A percentile compares a stretch with the other conserved stretches of the same genome.
Conservation (phyloP, 2,888 invertebrate genomes). For the Sturmia bella region DNA sequence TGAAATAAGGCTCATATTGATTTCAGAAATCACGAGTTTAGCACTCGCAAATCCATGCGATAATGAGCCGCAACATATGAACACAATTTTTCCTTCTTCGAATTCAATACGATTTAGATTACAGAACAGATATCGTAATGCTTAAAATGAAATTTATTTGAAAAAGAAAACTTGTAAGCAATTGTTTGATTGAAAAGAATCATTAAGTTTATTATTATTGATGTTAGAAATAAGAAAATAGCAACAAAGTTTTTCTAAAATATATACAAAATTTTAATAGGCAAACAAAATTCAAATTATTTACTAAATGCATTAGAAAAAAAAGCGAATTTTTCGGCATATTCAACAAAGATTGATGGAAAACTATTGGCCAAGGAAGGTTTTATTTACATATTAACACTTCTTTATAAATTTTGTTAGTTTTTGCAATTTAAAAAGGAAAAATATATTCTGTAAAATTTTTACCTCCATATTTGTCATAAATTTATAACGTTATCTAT, state of each 20-base stretch:
- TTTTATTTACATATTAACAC: neutral
- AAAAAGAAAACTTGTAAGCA: conserved; percentile 53
- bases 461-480: neutral
- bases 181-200: conserved; percentile 56
- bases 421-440: neutral
- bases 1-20: too few relatives aligned
- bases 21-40: too few relatives aligned
- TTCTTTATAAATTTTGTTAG: neutral
- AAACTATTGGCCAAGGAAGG: neutral
- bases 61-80: too few relatives aligned
- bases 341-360: neutral
- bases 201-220: conserved; percentile 62
- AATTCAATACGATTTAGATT: too few relatives aligned
- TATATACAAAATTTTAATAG: conserved; percentile 62
- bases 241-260: conserved; percentile 55
- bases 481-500: too few relatives aligned
- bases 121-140: too few relatives aligned
- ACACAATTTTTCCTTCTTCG: conserved; percentile 2
- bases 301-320: conserved; percentile 25
- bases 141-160: neutral
- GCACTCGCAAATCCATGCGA: too few relatives aligned
- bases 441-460: neutral
- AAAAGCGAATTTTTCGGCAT: neutral
- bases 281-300: conserved; percentile 46
- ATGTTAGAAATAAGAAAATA: conserved; percentile 54